Conservation (phyloP, 2,888 invertebrate species). For the Agriotes lineatus region DNA sequence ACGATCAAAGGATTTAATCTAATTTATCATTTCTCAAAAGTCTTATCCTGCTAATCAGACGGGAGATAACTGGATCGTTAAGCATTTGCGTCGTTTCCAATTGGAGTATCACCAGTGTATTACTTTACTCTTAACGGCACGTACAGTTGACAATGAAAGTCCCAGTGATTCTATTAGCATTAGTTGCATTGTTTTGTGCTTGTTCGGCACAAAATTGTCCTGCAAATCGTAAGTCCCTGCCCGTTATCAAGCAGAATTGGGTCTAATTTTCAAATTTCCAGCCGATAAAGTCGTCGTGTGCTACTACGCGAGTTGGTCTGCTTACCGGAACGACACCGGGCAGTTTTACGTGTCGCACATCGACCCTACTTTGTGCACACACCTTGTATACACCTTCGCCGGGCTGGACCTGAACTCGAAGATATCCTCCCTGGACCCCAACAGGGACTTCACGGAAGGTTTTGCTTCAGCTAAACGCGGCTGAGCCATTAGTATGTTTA, state of each 20-base stretch:
- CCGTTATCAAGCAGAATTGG: too few species aligned
- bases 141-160: too few species aligned
- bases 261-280: constrained; percentile 33
- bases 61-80: too few species aligned
- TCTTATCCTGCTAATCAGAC: too few species aligned
- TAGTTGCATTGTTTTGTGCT: too few species aligned
- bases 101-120: too few species aligned
- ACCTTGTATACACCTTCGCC: constrained; percentile 69
- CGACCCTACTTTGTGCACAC: constrained; percentile 68
- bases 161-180: too few species aligned
- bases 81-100: too few species aligned
- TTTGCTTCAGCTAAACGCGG: not conserved
- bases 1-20: too few species aligned
- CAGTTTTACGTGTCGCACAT: constrained; percentile 64
- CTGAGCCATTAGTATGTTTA: not conserved
- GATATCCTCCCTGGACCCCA: constrained; percentile 64
- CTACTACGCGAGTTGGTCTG: constrained; percentile 68
- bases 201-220: not conserved
- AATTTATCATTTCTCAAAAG: too few species aligned
- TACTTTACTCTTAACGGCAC: too few species aligned
- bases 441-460: constrained; percentile 58
- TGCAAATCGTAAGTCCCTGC: not conserved
- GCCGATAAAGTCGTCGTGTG: constrained; percentile 63
- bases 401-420: constrained; percentile 66
- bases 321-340: constrained; percentile 64